A percentile compares a stretch with the other conserved stretches of the same genome.
Evolutionary conservation across 2,113 vertebrate genomes (phyloP).

Genomic region (Brachionichthys hirsutus): DNA sequence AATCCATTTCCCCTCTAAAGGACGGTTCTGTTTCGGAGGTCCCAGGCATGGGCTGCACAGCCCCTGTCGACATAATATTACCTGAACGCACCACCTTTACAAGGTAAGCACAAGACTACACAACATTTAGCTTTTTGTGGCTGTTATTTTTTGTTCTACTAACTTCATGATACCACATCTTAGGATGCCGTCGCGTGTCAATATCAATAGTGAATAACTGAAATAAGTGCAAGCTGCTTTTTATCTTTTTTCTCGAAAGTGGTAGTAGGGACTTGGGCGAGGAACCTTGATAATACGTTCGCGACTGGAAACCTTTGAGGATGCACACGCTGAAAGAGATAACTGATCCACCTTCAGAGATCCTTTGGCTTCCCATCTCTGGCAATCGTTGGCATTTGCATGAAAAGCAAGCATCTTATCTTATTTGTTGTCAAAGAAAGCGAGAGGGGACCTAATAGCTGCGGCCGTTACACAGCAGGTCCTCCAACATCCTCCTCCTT

Average conservation of each 20-base stretch:
- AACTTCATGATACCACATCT: slow-evolving; percentile 69
- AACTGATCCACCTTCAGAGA: slow-evolving; percentile 26
- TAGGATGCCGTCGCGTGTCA: slow-evolving; percentile 63
- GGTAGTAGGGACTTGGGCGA: slow-evolving; percentile 55
- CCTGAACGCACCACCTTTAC: slow-evolving; percentile 58
- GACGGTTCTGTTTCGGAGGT: slow-evolving; percentile 64
- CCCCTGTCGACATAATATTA: slow-evolving; percentile 79
- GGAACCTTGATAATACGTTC: slow-evolving; percentile 53
- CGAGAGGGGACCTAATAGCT: slow-evolving; percentile 38
- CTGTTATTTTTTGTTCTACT: slow-evolving; percentile 48
- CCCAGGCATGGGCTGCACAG: slow-evolving; percentile 78
- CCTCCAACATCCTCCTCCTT: slow-evolving; percentile 26
- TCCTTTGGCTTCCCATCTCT: slow-evolving; percentile 58
- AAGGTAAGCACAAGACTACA: slow-evolving; percentile 64
- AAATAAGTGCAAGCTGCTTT: slow-evolving; percentile 81
- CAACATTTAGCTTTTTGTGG: slow-evolving; percentile 61
- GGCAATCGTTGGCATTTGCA: slow-evolving; percentile 69
- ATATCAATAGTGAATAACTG: slow-evolving; percentile 69
- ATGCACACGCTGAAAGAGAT: slow-evolving; percentile 43
- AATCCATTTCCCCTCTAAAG: slow-evolving; percentile 54
- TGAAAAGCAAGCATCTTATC: slow-evolving; percentile 68
- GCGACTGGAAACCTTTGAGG: slow-evolving; percentile 57
- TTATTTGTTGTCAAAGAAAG: slow-evolving; percentile 69
- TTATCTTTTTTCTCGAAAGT: slow-evolving; percentile 63
- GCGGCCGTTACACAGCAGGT: slow-evolving; percentile 9